Conservation (phyloP, 2,797 vertebrate species). For the Pangasius larnaudii region DNA sequence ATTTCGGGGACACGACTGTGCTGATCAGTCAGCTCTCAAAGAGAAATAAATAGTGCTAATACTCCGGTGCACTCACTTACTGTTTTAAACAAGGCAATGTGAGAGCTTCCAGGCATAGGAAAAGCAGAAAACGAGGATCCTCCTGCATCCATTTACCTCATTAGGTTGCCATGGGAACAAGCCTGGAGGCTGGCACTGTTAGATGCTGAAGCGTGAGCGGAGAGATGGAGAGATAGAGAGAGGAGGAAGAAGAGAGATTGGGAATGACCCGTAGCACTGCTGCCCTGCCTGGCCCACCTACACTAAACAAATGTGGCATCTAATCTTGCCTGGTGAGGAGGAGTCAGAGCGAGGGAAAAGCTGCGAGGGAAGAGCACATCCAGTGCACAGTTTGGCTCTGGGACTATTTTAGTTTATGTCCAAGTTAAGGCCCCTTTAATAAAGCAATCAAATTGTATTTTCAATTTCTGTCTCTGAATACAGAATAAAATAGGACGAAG, state of each 20-base stretch:
- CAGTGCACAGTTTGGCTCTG: constrained; percentile 13
- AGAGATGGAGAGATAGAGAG: constrained; percentile 25
- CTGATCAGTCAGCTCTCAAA: constrained; percentile 20
- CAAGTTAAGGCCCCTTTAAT: constrained; percentile 22
- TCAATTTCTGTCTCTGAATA: not conserved
- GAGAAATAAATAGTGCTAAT: constrained; percentile 26
- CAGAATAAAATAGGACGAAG: not conserved
- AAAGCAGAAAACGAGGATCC: constrained; percentile 73
- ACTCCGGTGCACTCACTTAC: constrained; percentile 29
- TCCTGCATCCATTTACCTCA: constrained; percentile 79
- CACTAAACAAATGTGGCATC: constrained; percentile 58
- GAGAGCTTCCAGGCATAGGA: constrained; percentile 36
- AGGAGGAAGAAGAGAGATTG: constrained; percentile 60
- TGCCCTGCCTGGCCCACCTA: constrained; percentile 61
- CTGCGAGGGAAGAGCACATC: constrained; percentile 19
- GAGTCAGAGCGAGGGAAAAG: constrained; percentile 34
- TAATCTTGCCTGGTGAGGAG: constrained; percentile 35
- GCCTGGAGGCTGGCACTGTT: constrained; percentile 74
- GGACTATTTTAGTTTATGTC: constrained; percentile 40
- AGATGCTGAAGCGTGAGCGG: constrained; percentile 70
- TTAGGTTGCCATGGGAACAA: constrained; percentile 81
- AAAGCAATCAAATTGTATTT: constrained; percentile 12
- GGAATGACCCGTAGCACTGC: constrained; percentile 54
- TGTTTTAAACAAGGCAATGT: constrained; percentile 30
- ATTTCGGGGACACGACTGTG: constrained; percentile 55